Evolutionary conservation across 2,113 vertebrate genomes (phyloP), one percentile per base, ranked within the genome.

Genomic region (Labrus mixtus): DNA sequence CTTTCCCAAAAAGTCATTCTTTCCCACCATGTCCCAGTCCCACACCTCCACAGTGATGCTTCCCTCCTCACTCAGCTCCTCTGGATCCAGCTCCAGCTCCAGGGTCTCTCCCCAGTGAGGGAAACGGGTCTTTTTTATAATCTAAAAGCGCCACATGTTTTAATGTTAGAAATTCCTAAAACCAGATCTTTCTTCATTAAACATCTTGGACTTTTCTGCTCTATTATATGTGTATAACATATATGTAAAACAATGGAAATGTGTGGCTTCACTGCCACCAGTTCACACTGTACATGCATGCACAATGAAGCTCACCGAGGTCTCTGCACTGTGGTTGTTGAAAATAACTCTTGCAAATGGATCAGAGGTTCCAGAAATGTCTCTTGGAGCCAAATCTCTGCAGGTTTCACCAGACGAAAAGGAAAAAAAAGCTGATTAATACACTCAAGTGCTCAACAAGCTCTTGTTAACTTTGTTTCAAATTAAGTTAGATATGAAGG

Each of bases 11-110:
- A 97, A 97, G 91, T 97, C 96, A 1, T 98, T 97, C 90, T 96
- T 99, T 83, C 97, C 97, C 93, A 97, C 96, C 92, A 97, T 95
- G 90, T 98, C 97, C 96, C 97, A 97, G 89, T 97, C 96, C 97
- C 96, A 98, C 56, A 98, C 93, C 79, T 97, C 96, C 84, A 97
- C 92, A 0, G 90, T 93, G 76, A 96, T 62, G 13, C 61, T 92
- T 41, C 85, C 89, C 22, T 85, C 84, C 0, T 84, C 87, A 15
- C 61, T 57, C 1, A 94, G 86, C 3, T 93, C 90, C 0, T 60
- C 76, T 5, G 92, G 89, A 0, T 91, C 80, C 72, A 98, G 76
- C 63, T 94, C 86, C 15, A 96, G 82, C 85, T 97, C 95, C 87
- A 98, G 90, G 22, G 94, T 93, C 83, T 97, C 96, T 3, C 95